Evolutionary conservation across 1,140 invertebrate species (phyloP), one percentile per base, ranked within the genome.

Genomic region (Branchinecta lindahli): DNA sequence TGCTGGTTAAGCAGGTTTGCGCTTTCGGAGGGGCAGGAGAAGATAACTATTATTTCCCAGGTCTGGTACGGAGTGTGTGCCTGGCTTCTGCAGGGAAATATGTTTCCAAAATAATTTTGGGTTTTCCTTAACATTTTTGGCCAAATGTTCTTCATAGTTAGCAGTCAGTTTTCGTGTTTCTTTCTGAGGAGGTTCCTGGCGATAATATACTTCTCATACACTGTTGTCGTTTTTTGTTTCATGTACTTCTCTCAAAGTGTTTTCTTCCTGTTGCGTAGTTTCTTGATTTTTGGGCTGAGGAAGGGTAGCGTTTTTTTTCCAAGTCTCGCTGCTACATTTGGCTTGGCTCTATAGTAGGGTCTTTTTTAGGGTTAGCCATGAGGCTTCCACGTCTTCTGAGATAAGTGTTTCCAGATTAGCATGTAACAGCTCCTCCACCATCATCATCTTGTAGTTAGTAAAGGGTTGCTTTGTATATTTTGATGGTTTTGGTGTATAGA

Each of bases 141-240:
- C 52, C 52, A 61, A 6, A 61, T 61, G 52, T 61, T 61, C 52
- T 61, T 61, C 12, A 20, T 61, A 61, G 52, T 61, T 61, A 4
- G 52, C 2, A 61, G 52, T 20, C 12, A 61, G 52, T 61, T 61
- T 61, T 20, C 52, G 52, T 6, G 6, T 61, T 61, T 61, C 52
- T 61, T 61, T 61, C 52, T 61, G 52, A 61, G 52, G 52, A 61
- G 52, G 52, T 61, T 61, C 52, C 52, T 61, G 52, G 52, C 52
- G 52, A 20, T 61, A 3, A 3, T 61, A 6, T 61, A 61, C 52
- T 61, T 61, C 52, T 61, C 52, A 6, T 61, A 61, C 18, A 15
- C 52, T 61, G 52, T 61, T 61, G 18, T 61, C 52, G 52, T 61
- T 61, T 61, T 61, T 61, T 61, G 6, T 61, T 61, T 61, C 6